Conservation (phyloP, 2,113 vertebrate species). For the Promerops cafer region DNA sequence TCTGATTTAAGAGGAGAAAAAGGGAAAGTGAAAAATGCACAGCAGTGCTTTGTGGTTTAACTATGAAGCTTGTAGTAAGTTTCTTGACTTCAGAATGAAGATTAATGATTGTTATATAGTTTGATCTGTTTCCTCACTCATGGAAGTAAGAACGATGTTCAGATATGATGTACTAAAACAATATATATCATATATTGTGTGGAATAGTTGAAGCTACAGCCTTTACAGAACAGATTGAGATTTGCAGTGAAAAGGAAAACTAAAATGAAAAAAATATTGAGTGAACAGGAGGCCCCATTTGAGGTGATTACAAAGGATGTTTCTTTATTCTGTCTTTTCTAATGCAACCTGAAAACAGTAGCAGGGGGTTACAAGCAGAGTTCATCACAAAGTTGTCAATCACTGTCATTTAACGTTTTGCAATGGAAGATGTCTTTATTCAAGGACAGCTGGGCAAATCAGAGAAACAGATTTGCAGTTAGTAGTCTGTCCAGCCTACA, state of each 20-base stretch:
- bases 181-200: neutral
- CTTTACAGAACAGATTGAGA: slow-evolving; percentile 72
- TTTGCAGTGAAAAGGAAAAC: slow-evolving; percentile 71
- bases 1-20: neutral
- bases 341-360: slow-evolving; percentile 81
- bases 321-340: slow-evolving; percentile 80
- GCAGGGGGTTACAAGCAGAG: slow-evolving; percentile 78
- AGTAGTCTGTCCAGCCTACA: slow-evolving; percentile 79
- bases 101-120: slow-evolving; percentile 15
- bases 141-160: neutral
- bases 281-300: slow-evolving; percentile 77
- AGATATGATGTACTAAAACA: neutral
- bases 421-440: slow-evolving; percentile 80
- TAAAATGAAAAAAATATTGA: slow-evolving; percentile 73
- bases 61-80: slow-evolving; percentile 2
- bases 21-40: neutral
- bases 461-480: slow-evolving; percentile 83
- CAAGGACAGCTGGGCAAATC: slow-evolving; percentile 83
- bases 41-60: neutral
- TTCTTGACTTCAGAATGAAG: neutral
- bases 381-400: slow-evolving; percentile 81
- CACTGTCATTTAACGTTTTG: slow-evolving; percentile 83
- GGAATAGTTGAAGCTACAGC: slow-evolving; percentile 26
- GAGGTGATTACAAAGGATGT: slow-evolving; percentile 80
- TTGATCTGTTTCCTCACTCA: neutral